Evolutionary conservation across 2,113 vertebrate genomes (phyloP).

Genomic region (Meles meles): DNA sequence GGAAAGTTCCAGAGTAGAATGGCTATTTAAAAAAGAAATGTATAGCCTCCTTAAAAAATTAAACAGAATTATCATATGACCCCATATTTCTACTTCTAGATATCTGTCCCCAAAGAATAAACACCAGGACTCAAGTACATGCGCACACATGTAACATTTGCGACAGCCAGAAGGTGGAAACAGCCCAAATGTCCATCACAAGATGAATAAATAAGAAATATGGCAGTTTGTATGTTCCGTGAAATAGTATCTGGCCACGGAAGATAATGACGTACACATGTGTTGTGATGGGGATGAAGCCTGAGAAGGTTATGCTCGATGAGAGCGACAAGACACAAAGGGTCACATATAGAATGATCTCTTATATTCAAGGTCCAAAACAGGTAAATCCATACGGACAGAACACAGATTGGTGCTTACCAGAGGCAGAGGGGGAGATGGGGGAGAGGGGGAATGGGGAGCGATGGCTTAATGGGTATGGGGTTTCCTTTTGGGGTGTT

Average conservation of each 20-base stretch:
- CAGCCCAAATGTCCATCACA: neutral
- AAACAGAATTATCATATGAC: neutral
- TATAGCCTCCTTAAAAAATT: neutral
- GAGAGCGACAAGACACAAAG: neutral
- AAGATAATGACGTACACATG: neutral
- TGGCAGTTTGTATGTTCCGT: fast-evolving
- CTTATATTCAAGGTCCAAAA: neutral
- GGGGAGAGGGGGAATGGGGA: neutral
- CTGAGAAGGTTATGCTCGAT: neutral
- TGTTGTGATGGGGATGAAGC: neutral
- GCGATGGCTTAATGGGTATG: neutral
- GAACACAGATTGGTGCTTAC: neutral
- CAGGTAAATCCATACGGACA: neutral
- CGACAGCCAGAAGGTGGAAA: neutral
- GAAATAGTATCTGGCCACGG: neutral
- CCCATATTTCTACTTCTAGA: neutral
- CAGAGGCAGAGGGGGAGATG: neutral
- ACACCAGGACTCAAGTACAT: neutral
- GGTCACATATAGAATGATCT: neutral
- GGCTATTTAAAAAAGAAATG: neutral
- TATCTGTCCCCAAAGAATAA: neutral
- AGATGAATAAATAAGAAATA: neutral
- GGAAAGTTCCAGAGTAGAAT: neutral
- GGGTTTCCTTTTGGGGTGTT: neutral
- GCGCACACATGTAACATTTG: fast-evolving